Conservation (phyloP, 2,888 invertebrate genomes). For the Acronicta aceris region DNA sequence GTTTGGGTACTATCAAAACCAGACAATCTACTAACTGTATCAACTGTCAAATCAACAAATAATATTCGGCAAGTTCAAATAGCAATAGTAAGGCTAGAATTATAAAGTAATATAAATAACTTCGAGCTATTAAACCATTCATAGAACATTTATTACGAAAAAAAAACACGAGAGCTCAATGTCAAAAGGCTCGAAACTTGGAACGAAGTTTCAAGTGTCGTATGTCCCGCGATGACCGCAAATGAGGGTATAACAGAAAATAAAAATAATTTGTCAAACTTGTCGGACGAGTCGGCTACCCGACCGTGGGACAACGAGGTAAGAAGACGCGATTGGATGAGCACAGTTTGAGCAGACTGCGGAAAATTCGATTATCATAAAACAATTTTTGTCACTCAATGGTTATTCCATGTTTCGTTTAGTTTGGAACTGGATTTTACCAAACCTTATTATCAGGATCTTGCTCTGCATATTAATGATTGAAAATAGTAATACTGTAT, state of each 20-base stretch:
- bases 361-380: too few relatives aligned
- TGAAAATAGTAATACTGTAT: too few relatives aligned
- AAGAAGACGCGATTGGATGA: conserved; percentile 20
- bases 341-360: conserved; percentile 9
- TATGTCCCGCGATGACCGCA: conserved; percentile 72
- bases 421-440: too few relatives aligned
- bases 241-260: conserved; percentile 66
- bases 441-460: too few relatives aligned
- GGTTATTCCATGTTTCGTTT: too few relatives aligned
- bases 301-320: conserved; percentile 55
- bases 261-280: conserved; percentile 85
- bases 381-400: too few relatives aligned
- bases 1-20: too few relatives aligned
- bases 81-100: not conserved
- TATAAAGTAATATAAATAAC: not conserved
- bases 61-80: too few relatives aligned
- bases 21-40: too few relatives aligned
- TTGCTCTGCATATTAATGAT: too few relatives aligned
- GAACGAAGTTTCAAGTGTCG: conserved; percentile 54
- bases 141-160: not conserved
- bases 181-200: conserved; percentile 53
- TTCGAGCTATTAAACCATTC: not conserved
- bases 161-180: conserved; percentile 22
- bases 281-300: conserved; percentile 68
- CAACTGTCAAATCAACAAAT: too few relatives aligned